Evolutionary conservation across 2,888 invertebrate species (phyloP).

Genomic region (Myopa testacea): DNA sequence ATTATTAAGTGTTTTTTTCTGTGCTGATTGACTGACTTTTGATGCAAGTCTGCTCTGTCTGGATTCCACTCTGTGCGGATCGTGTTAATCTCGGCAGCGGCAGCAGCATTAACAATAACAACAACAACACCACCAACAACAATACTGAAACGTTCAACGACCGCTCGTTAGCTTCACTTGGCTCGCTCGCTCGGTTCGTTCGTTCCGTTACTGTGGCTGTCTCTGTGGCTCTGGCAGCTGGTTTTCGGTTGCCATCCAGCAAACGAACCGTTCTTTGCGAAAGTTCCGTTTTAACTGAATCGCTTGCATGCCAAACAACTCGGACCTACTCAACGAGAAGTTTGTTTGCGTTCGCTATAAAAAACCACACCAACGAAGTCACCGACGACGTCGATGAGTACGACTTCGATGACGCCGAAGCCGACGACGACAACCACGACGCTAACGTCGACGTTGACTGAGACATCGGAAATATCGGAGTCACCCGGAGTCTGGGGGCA

Average conservation of each 20-base stretch:
- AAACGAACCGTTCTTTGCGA: slow-evolving; percentile 63
- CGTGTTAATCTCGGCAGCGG: slow-evolving; percentile 1
- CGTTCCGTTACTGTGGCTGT: neutral
- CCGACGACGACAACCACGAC: slow-evolving; percentile 39
- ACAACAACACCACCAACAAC: slow-evolving; percentile 10
- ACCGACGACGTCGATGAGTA: slow-evolving; percentile 35
- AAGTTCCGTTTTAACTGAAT: slow-evolving; percentile 67
- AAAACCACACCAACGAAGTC: slow-evolving; percentile 24
- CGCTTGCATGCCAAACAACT: slow-evolving; percentile 55
- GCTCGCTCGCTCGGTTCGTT: neutral
- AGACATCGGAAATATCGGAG: neutral
- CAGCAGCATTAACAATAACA: neutral
- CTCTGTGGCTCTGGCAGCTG: neutral
- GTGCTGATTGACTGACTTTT: slow-evolving; percentile 8
- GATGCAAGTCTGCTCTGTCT: neutral
- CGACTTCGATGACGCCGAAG: slow-evolving; percentile 20
- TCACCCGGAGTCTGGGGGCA: neutral
- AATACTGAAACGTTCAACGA: neutral
- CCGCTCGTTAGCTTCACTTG: neutral
- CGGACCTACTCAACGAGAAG: slow-evolving; percentile 67
- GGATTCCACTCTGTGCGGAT: neutral
- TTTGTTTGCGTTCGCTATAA: slow-evolving; percentile 55
- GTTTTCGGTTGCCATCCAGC: slow-evolving; percentile 22
- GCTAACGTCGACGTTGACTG: slow-evolving; percentile 36
- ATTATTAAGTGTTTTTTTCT: slow-evolving; percentile 13